Conservation (phyloP, 2,888 invertebrate genomes). For the Parnassius apollo region DNA sequence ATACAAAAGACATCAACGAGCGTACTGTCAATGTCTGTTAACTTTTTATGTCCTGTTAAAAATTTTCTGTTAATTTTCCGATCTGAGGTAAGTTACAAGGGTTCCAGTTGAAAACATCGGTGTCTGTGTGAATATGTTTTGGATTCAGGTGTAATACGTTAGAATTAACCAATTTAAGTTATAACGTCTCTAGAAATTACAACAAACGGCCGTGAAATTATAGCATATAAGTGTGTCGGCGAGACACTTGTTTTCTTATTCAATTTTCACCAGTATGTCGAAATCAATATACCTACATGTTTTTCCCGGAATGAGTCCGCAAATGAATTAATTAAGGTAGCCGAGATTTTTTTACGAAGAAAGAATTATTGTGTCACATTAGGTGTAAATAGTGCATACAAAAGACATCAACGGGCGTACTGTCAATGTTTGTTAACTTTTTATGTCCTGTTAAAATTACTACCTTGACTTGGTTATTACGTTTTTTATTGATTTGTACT, state of each 20-base stretch:
- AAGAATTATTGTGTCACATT: background rate
- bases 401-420: slow-evolving; percentile 72
- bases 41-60: slow-evolving; percentile 42
- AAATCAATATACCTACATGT: slow-evolving; percentile 32
- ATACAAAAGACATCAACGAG: slow-evolving; percentile 75
- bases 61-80: slow-evolving; percentile 38
- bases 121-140: slow-evolving; percentile 55
- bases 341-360: background rate
- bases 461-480: slow-evolving; percentile 44
- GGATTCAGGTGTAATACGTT: slow-evolving; percentile 47
- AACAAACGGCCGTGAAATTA: slow-evolving; percentile 32
- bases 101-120: slow-evolving; percentile 9
- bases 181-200: slow-evolving; percentile 17
- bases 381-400: slow-evolving; percentile 39
- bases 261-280: slow-evolving; percentile 20
- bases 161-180: slow-evolving; percentile 15
- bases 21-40: slow-evolving; percentile 43
- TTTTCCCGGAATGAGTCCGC: slow-evolving; percentile 21
- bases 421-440: slow-evolving; percentile 42
- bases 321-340: background rate
- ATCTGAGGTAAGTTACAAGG: slow-evolving; percentile 26
- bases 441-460: slow-evolving; percentile 41
- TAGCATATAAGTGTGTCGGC: slow-evolving; percentile 51
- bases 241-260: slow-evolving; percentile 35
- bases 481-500: slow-evolving; percentile 31